Conservation (phyloP, 2,797 vertebrate species). For the Ficedula albicollis region DNA sequence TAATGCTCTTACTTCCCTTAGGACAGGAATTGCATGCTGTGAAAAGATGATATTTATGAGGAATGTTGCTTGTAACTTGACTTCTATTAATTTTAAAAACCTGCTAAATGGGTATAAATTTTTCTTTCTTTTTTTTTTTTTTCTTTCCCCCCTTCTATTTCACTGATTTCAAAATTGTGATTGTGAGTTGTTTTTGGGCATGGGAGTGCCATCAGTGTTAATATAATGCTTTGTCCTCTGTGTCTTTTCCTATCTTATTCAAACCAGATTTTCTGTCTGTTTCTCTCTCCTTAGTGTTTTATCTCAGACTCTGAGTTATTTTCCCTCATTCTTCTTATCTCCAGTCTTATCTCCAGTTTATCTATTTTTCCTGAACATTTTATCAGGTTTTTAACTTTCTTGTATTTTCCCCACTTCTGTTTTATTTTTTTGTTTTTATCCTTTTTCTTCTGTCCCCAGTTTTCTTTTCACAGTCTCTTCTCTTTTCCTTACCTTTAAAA, state of each 20-base stretch:
- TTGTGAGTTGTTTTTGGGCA: not conserved
- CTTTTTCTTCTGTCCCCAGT: not conserved
- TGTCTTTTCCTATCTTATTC: not conserved
- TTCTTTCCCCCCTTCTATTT: not conserved
- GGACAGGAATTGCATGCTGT: not conserved
- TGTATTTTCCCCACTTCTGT: not conserved
- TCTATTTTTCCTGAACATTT: not conserved
- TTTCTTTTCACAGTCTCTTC: not conserved
- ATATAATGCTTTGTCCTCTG: not conserved
- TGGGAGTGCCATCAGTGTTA: not conserved
- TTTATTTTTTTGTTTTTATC: not conserved
- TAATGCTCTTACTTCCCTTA: not conserved
- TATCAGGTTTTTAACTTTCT: not conserved
- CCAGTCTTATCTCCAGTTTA: not conserved
- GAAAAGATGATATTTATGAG: not conserved
- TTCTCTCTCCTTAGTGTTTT: not conserved
- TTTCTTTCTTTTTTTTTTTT: not conserved
- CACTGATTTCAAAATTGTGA: not conserved
- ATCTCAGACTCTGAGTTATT: not conserved
- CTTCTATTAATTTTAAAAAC: not conserved
- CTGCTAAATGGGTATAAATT: not conserved
- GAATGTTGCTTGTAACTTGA: not conserved
- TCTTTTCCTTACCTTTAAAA: not conserved
- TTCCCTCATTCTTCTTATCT: conserved; percentile 1
- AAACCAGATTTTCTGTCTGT: not conserved